phyloP scores from a whole-genome alignment of 2,888 invertebrate genomes.

The Stomorhina lunata region DNA sequence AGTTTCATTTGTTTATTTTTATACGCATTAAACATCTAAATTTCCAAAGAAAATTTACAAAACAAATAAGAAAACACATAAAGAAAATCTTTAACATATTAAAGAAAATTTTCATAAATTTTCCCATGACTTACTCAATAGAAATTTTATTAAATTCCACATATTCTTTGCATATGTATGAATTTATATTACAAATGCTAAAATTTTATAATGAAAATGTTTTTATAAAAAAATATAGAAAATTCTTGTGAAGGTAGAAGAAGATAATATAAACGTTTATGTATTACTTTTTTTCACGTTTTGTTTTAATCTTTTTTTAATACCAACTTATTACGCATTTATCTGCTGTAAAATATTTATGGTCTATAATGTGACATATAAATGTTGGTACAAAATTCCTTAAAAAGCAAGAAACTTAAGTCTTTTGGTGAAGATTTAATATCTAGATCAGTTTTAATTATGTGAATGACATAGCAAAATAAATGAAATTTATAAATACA shows the following conservation, averaged over 20 bases:
- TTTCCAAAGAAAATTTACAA: conserved; percentile 31
- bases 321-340: not conserved
- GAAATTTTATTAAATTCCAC: conserved; percentile 51
- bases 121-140: conserved; percentile 67
- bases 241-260: not conserved
- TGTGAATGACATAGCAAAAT: too few species aligned
- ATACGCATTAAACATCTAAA: conserved; percentile 8
- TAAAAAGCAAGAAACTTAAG: too few species aligned
- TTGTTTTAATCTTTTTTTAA: not conserved
- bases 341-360: too few species aligned
- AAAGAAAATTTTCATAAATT: conserved; percentile 25
- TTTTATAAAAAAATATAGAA: not conserved
- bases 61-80: not conserved
- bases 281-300: not conserved
- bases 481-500: too few species aligned
- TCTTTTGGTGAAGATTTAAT: too few species aligned
- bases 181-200: not conserved
- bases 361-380: too few species aligned
- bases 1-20: conserved; percentile 31
- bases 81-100: not conserved
- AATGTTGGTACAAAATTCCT: too few species aligned
- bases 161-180: too few species aligned
- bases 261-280: not conserved
- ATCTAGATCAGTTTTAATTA: too few species aligned
- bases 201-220: not conserved